Base-by-base conservation (phyloP, 2,113 vertebrate genomes). In the Poeciliopsis retropinna region DNA sequence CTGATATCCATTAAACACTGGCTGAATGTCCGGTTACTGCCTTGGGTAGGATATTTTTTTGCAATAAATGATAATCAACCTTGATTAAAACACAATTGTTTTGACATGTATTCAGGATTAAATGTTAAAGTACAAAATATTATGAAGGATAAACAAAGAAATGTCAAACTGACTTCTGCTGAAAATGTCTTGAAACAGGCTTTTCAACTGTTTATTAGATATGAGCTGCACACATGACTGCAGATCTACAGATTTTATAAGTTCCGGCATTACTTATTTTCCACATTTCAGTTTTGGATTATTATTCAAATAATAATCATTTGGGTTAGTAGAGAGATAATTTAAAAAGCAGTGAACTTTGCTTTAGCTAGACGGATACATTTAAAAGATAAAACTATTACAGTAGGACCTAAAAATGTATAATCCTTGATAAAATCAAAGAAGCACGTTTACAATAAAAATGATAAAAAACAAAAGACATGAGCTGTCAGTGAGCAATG, bases 381-480 rank as follows among this genome's bases (percentile, higher is more conserved):
- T 32, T 17, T 39, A 2, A 10, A 5, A 29, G 22, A 27, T n/a
- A 29, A 30, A 47, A 47, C 1, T 10, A 22, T 2, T 15, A 57
- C 51, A 69, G 60, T 60, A 64, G n/a, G 9, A 30, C 39, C 5
- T 13, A 39, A 3, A 76, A 60, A n/a, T 9, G 22, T 32, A 27
- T 19, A 4, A 2, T 41, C 11, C 47, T 67, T 25, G 34, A 22
- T 12, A 57, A 69, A 27, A 7, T 0, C 17, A 12, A n/a, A 60
- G 25, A 25, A 34, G 37, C 60, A 4, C 28, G 22, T 62, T 54
- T 47, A 12, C 3, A 54, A 76, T 61, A 65, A 1, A 61, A 54
- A 54, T 22, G 7, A 6, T 57, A n/a, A 25, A 17, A 73, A 71
- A 32, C 70, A 68, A 75, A 11, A 75, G 60, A 60, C 34, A 15